Base-by-base conservation (phyloP, 2,113 vertebrate genomes). In the Nannobrachium achirus region DNA sequence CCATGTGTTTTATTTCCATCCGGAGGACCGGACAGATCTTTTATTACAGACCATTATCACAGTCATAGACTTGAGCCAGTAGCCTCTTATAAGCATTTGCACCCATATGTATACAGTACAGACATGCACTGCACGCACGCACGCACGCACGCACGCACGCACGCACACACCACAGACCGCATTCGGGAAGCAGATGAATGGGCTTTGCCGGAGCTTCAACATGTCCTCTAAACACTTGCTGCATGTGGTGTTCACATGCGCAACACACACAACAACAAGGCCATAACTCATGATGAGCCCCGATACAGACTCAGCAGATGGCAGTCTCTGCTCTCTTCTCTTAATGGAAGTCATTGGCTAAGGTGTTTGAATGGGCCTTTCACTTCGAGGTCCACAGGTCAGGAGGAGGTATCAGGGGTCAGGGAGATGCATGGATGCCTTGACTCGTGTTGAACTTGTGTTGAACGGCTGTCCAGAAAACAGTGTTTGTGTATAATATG, bases 1-100 rank as follows among this genome's bases (percentile, higher is more conserved):
- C 14, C 70, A 7, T 57, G 13, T 58, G 39, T 25, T 83, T 74
- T 20, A 58, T 18, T 25, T 62, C 64, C 58, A 66, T 56, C 68
- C 50, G 41, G 11, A 62, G n/a, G n/a, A n/a, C n/a, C n/a, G n/a
- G n/a, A n/a, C 63, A 61, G 40, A 58, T n/a, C 62, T 46, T 55
- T 61, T 63, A 49, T 53, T 66, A 74, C 41, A 69, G 62, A 52
- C 49, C 49, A 64, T 51, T 56, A 38, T 25, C 53, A 18, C 33
- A 44, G 13, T 65, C 75, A 39, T 20, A 72, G 44, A 78, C 66
- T 33, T 33, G 69, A 45, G 62, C 59, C 56, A 65, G n/a, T 68
- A 53, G 53, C 57, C 38, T 44, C 41, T 19, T n/a, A 59, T 6
- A 33, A 56, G 20, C 51, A 9, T 19, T 19, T 8, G 3, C 51